Evolutionary conservation across 1,140 invertebrate genomes (phyloP).

Genomic region (Adelges cooleyi): DNA sequence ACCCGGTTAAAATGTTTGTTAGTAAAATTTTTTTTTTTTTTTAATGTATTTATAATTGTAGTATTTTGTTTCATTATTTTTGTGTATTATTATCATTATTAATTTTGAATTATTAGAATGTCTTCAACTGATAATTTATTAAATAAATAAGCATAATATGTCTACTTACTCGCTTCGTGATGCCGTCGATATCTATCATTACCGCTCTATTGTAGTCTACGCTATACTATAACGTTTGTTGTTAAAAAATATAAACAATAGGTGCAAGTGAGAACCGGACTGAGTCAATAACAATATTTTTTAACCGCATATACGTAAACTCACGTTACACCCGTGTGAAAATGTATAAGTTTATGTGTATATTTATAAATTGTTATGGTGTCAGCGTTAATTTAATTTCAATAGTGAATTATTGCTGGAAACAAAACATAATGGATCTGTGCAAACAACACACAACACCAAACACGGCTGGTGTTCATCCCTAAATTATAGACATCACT

Average conservation of each 20-base stretch:
- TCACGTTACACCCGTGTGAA: not conserved
- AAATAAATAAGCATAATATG: too few relatives aligned
- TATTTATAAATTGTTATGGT: not conserved
- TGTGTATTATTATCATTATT: too few relatives aligned
- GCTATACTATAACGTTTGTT: not conserved
- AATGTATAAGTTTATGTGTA: not conserved
- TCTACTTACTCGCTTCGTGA: too few relatives aligned
- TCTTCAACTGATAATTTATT: too few relatives aligned
- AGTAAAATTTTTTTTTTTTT: too few relatives aligned
- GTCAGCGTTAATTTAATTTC: constrained; percentile 6
- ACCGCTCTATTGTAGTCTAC: not conserved
- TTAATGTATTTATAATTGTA: too few relatives aligned
- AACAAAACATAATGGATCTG: constrained; percentile 2
- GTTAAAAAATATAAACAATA: constrained; percentile 6
- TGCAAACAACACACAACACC: constrained; percentile 1
- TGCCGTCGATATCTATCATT: constrained; percentile 6
- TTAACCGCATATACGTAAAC: not conserved
- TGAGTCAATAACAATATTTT: not conserved
- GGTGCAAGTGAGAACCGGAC: not conserved
- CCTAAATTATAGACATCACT: not conserved
- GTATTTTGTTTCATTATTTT: too few relatives aligned
- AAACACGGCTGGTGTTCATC: constrained; percentile 6
- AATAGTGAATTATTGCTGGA: constrained; percentile 6
- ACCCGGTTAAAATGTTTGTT: too few relatives aligned
- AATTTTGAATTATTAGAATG: too few relatives aligned